These are phyloP conservation scores for Heliothis subflexa DNA, from an alignment of 1,140 invertebrate species.

Conservation along the genomic window DNA sequence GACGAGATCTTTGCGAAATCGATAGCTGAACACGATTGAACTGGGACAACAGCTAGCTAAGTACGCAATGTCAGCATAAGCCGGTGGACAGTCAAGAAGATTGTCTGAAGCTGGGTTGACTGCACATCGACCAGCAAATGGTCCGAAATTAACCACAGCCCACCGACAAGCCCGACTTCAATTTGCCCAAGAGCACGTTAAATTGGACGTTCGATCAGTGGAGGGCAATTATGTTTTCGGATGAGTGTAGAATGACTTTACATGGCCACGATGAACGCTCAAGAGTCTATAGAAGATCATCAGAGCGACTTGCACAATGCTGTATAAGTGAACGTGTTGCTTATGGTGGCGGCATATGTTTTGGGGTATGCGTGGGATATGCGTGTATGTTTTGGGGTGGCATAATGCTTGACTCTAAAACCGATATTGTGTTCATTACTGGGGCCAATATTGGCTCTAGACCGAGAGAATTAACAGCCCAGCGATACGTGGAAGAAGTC, in stretches of 20 bases:
- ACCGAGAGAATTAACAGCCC: slow-evolving; percentile 9
- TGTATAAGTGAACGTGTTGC: slow-evolving; percentile 54
- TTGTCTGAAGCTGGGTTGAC: neutral
- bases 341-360: slow-evolving; percentile 68
- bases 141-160: slow-evolving; percentile 23
- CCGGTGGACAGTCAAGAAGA: slow-evolving; percentile 1
- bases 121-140: neutral
- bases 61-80: neutral
- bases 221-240: slow-evolving; percentile 51
- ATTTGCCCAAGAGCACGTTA: slow-evolving; percentile 53
- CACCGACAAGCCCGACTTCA: slow-evolving; percentile 46
- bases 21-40: no score
- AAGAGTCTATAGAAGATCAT: slow-evolving; percentile 47
- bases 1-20: neutral
- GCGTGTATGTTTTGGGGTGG: slow-evolving; percentile 68
- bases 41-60: neutral
- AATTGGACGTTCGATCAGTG: slow-evolving; percentile 53
- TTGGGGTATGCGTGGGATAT: slow-evolving; percentile 64
- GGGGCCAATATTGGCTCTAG: slow-evolving; percentile 8
- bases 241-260: slow-evolving; percentile 49
- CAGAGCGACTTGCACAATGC: slow-evolving; percentile 52
- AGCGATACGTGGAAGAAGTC: slow-evolving; percentile 60
- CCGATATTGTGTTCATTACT: slow-evolving; percentile 54
- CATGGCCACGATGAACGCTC: slow-evolving; percentile 37
- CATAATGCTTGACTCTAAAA: slow-evolving; percentile 55